These are phyloP conservation scores for Pangasius sanitwongsei DNA, from an alignment of 2,797 vertebrate species.

Conservation along the genomic window DNA sequence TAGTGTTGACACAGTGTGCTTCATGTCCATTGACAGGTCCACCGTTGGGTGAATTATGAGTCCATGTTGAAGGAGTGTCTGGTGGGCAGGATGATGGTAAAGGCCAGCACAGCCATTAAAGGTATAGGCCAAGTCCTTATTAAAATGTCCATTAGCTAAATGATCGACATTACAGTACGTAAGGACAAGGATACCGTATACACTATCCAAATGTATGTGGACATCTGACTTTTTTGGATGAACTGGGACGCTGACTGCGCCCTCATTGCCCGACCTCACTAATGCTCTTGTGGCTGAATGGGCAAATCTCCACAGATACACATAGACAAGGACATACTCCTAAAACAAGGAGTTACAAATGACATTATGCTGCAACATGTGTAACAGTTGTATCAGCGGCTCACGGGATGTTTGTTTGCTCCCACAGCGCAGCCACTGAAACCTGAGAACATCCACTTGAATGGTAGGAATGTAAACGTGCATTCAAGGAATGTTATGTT, in stretches of 20 bases:
- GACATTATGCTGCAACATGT: background rate
- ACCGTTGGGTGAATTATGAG: slow-evolving; percentile 98
- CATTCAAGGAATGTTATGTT: background rate
- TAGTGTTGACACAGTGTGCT: background rate
- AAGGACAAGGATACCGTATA: too few relatives aligned
- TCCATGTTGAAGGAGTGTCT: slow-evolving; percentile 97
- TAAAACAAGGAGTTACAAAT: background rate
- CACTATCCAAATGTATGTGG: background rate
- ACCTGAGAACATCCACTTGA: slow-evolving; percentile 33
- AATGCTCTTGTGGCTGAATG: background rate
- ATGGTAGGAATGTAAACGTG: slow-evolving; percentile 48
- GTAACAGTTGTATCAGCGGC: background rate
- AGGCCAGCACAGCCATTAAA: slow-evolving; percentile 72
- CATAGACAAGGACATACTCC: too few relatives aligned
- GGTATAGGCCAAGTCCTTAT: slow-evolving; percentile 69
- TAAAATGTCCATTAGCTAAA: background rate
- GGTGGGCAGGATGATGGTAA: slow-evolving; percentile 89
- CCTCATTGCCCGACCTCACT: background rate
- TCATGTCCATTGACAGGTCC: slow-evolving; percentile 77
- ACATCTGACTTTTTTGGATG: background rate
- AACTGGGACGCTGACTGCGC: background rate
- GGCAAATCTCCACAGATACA: too few relatives aligned
- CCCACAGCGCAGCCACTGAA: slow-evolving; percentile 44
- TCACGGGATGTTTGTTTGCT: background rate
- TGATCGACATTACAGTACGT: background rate